Base-by-base conservation (phyloP, 2,888 invertebrate species). In the Coelogynopora nodosa region DNA sequence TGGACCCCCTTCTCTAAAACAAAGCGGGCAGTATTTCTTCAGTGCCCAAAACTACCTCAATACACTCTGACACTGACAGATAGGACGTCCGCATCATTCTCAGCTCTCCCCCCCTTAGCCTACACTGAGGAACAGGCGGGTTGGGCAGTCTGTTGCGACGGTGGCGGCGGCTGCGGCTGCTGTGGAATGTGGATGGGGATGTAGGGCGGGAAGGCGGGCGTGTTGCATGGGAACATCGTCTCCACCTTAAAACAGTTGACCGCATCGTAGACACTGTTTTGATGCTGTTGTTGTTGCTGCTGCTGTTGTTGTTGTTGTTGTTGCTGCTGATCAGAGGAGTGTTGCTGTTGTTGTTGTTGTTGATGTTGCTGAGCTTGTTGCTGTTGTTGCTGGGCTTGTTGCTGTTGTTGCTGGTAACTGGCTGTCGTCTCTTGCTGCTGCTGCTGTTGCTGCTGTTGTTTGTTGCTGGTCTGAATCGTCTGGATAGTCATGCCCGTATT, bases 171-270 rank as follows among this genome's bases (percentile, higher is more conserved):
- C 10, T 23, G 10, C 74, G 5, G 74, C 23, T 74, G 74, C 23
- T 74, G 74, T 5, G 74, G 74, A 74, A 74, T 74, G 74, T 74
- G 74, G 27, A 74, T 74, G 5, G 74, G 74, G 18, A 74, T 74
- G 27, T 74, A 74, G 18, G 74, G 74, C 23, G 74, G 74, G 23
- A 74, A 74, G 5, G 74, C 74, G 2, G 74, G 74, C 2, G 74
- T 74, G 23, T 74, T 74, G 23, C 74, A 74, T 5, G 74, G 74
- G 74, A 74, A 74, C 74, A 74, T 74, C 23, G 74, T 74, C 74
- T 74, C 74, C 23, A 74, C 74, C 23, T 74, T 74, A 74, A 74
- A 74, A 26, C 74, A 74, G 23, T 74, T 74, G 10, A 26, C 5
- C 23, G 74, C 74, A 26, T 74, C 74, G 23, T 74, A 74, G 74